Conservation (phyloP, 2,888 invertebrate species). For the Amitus sp. region DNA sequence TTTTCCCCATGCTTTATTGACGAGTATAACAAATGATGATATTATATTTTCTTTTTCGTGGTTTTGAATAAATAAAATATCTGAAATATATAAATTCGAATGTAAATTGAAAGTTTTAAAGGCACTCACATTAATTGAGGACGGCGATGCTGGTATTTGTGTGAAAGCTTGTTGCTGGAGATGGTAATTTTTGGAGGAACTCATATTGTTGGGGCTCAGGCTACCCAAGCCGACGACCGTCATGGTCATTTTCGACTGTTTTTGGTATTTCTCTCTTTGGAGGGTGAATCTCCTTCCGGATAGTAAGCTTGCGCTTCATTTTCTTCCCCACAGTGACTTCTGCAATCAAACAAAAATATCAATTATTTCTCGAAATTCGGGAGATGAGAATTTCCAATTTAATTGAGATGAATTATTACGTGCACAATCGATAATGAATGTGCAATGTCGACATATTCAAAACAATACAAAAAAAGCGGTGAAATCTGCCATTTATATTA, state of each 20-base stretch:
- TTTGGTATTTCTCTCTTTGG: constrained; percentile 46
- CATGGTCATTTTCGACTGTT: constrained; percentile 63
- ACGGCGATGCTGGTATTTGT: constrained; percentile 48
- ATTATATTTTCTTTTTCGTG: no score
- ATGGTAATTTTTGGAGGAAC: constrained; percentile 59
- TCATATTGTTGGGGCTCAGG: constrained; percentile 58
- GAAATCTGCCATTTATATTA: no score
- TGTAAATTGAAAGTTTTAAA: neutral
- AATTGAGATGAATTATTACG: no score
- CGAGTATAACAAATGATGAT: no score
- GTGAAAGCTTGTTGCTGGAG: constrained; percentile 54
- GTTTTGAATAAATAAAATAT: no score
- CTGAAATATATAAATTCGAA: no score
- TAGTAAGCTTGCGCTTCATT: constrained; percentile 47
- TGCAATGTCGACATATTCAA: no score
- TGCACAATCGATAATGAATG: no score
- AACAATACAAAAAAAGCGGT: no score
- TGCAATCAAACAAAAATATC: constrained; percentile 6
- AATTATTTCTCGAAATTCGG: neutral
- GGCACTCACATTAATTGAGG: constrained; percentile 53
- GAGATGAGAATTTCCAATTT: no score
- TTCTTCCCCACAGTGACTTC: constrained; percentile 48
- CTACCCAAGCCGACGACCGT: constrained; percentile 65
- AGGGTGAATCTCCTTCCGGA: constrained; percentile 48
- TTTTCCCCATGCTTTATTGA: no score